Conservation (phyloP, 1,140 invertebrate species). For the Ceratosolen solmsi region DNA sequence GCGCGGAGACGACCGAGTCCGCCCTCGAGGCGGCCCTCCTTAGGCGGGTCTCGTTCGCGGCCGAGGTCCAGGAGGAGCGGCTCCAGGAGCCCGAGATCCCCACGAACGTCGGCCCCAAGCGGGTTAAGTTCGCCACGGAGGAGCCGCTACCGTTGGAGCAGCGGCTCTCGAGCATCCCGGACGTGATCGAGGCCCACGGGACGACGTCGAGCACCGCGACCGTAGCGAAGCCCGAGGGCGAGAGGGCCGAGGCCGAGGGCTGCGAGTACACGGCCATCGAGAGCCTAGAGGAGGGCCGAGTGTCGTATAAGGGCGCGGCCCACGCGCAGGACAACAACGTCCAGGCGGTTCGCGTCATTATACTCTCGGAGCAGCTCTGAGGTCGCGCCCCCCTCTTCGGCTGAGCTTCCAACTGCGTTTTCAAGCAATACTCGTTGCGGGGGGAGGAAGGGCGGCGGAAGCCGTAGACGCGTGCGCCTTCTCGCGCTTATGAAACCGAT, state of each 20-base stretch:
- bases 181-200: constrained; percentile 63
- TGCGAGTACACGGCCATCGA: constrained; percentile 67
- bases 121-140: constrained; percentile 33
- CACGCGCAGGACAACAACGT: constrained; percentile 66
- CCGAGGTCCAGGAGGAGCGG: not conserved
- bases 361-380: constrained; percentile 72
- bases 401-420: constrained; percentile 48
- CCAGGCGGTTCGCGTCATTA: constrained; percentile 71
- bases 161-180: constrained; percentile 56
- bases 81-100: not conserved
- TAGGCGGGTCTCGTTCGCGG: constrained; percentile 8
- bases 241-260: constrained; percentile 70
- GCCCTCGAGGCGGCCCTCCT: constrained; percentile 37
- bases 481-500: not conserved
- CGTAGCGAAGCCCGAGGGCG: constrained; percentile 57
- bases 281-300: constrained; percentile 61
- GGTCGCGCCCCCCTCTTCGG: constrained; percentile 22
- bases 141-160: not conserved
- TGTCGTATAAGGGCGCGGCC: constrained; percentile 59
- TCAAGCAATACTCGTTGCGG: constrained; percentile 52
- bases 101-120: not conserved
- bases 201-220: constrained; percentile 34
- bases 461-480: not conserved
- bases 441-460: not conserved
- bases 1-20: constrained; percentile 57